Percentiles rank a stretch among this genome's conserved stretches.
Conservation (phyloP, 2,888 invertebrate species). For the Tryphoninae sp. region DNA sequence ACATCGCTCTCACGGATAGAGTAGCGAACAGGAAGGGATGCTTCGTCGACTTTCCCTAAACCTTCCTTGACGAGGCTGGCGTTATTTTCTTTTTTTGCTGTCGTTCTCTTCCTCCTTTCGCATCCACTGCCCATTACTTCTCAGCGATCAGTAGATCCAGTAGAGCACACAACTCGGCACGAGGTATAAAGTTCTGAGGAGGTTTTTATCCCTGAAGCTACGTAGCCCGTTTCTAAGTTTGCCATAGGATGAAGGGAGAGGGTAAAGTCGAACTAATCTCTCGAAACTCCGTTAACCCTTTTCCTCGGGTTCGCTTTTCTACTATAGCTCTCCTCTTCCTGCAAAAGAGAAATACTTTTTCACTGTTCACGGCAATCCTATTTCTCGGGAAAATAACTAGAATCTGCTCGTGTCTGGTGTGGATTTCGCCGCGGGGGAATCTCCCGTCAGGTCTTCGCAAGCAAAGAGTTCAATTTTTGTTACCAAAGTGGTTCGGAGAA, state of each 20-base stretch:
- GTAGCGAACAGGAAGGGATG: slow-evolving; percentile 5
- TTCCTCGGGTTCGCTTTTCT: slow-evolving; percentile 23
- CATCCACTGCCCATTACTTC: slow-evolving; percentile 14
- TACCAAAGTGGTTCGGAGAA: slow-evolving; percentile 27
- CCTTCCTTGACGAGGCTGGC: slow-evolving; percentile 8
- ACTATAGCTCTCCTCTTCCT: slow-evolving; percentile 18
- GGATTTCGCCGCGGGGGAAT: slow-evolving; percentile 16
- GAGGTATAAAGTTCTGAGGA: slow-evolving; percentile 53
- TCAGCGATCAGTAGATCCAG: slow-evolving; percentile 34
- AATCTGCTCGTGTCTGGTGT: slow-evolving; percentile 30
- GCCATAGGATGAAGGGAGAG: slow-evolving; percentile 37
- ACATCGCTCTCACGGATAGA: neutral
- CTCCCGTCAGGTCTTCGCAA: slow-evolving; percentile 23
- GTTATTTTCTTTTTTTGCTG: slow-evolving; percentile 30
- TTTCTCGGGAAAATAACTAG: slow-evolving; percentile 46
- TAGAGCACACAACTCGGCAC: slow-evolving; percentile 33
- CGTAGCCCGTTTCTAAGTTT: slow-evolving; percentile 27
- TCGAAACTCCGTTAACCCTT: slow-evolving; percentile 65
- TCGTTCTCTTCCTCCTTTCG: neutral
- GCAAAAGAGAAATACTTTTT: slow-evolving; percentile 53
- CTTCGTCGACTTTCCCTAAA: slow-evolving; percentile 14
- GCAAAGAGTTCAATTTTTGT: slow-evolving; percentile 34
- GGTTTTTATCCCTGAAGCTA: slow-evolving; percentile 53
- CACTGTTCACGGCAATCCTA: slow-evolving; percentile 21
- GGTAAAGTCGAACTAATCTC: slow-evolving; percentile 65